Percentiles rank a stretch among this genome's conserved stretches.
Conservation (phyloP, 2,888 invertebrate genomes). For the Apotomis turbidana region DNA sequence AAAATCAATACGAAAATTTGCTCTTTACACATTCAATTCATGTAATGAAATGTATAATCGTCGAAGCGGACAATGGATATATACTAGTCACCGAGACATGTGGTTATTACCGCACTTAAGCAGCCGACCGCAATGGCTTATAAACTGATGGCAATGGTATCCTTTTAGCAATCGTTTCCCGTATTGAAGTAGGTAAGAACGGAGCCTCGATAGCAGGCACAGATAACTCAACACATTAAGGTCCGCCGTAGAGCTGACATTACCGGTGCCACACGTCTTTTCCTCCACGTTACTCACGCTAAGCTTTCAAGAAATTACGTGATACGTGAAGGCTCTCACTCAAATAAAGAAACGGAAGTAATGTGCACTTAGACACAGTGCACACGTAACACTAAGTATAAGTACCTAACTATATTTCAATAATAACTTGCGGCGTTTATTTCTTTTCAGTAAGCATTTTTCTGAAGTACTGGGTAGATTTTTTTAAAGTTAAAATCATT, state of each 20-base stretch:
- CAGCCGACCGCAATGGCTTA: constrained; percentile 3
- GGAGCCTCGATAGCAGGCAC: constrained; percentile 57
- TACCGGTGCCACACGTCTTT: constrained; percentile 52
- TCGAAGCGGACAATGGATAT: neutral
- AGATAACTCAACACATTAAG: constrained; percentile 63
- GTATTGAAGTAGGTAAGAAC: constrained; percentile 52
- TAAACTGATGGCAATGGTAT: constrained; percentile 35
- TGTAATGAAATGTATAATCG: neutral
- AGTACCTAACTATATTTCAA: too few species aligned
- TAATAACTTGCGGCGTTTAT: too few species aligned
- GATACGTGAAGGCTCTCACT: constrained; percentile 22
- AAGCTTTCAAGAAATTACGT: constrained; percentile 50
- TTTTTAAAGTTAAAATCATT: too few species aligned
- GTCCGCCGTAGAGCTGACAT: constrained; percentile 59
- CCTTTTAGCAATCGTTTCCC: constrained; percentile 51
- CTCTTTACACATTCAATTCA: too few species aligned
- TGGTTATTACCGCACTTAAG: neutral
- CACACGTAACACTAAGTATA: constrained; percentile 24
- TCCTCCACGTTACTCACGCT: constrained; percentile 54
- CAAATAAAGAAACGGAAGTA: constrained; percentile 27
- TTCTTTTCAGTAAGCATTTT: too few species aligned
- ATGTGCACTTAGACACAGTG: constrained; percentile 39
- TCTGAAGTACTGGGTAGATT: too few species aligned
- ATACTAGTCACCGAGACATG: neutral
- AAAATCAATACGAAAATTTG: neutral